A percentile compares a stretch with the other conserved stretches of the same genome.
Conservation (phyloP, 2,797 vertebrate genomes). For the Euphonia xanthogaster region DNA sequence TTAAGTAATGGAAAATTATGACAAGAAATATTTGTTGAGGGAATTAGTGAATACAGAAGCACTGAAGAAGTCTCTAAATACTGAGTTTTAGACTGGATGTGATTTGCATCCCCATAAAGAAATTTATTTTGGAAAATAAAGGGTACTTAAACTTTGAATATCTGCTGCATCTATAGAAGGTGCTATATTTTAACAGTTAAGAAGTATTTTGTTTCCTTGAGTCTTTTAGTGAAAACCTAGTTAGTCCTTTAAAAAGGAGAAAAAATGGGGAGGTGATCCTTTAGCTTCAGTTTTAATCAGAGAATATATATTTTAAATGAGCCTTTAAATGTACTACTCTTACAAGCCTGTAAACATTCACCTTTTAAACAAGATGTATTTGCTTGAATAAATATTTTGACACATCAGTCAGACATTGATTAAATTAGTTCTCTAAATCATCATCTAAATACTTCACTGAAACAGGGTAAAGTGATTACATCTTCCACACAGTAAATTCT, state of each 20-base stretch:
- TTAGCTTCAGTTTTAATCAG: not conserved
- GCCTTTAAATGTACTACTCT: constrained; percentile 2
- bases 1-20: not conserved
- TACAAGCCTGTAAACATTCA: constrained; percentile 32
- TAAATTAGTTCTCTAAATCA: constrained; percentile 36
- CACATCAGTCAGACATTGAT: constrained; percentile 1
- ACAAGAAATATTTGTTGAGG: not conserved
- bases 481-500: not conserved
- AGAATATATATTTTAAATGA: not conserved
- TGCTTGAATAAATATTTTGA: constrained; percentile 39
- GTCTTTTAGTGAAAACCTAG: not conserved
- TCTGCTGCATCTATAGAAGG: not conserved
- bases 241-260: not conserved
- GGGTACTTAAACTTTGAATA: not conserved
- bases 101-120: not conserved
- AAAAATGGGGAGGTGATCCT: not conserved
- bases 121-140: constrained; percentile 15
- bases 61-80: not conserved
- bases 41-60: not conserved
- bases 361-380: constrained; percentile 12
- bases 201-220: not conserved
- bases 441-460: not conserved
- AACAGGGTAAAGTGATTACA: constrained; percentile 15
- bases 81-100: not conserved
- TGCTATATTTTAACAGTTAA: not conserved